These are phyloP conservation scores for Sturmia bella DNA, from an alignment of 2,888 invertebrate genomes.

Conservation along the genomic window DNA sequence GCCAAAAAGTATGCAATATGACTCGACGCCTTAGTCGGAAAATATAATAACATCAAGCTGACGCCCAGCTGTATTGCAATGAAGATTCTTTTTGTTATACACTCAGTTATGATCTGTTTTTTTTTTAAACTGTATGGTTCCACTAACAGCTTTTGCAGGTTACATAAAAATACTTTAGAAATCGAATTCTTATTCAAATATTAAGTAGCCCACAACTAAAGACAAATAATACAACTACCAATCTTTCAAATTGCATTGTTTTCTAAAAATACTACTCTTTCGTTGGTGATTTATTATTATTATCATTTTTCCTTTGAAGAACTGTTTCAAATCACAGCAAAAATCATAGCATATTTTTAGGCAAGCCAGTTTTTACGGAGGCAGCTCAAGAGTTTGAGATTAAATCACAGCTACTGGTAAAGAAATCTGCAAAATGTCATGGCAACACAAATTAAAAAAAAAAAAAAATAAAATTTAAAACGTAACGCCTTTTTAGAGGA, in stretches of 20 bases:
- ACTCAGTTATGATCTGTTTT: no score
- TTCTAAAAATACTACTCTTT: neutral
- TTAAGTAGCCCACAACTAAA: no score
- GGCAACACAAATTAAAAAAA: constrained; percentile 1
- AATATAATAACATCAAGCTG: no score
- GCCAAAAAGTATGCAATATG: no score
- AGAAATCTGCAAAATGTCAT: constrained; percentile 29
- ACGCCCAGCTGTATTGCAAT: no score
- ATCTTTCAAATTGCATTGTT: neutral
- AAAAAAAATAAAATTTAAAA: constrained; percentile 37
- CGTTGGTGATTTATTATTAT: neutral
- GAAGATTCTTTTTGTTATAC: no score
- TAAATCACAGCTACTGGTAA: constrained; percentile 14
- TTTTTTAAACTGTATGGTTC: no score
- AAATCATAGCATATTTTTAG: constrained; percentile 35
- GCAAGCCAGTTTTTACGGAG: constrained; percentile 4
- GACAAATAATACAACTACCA: no score
- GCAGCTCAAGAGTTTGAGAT: constrained; percentile 16
- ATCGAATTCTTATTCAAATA: no score
- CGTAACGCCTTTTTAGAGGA: constrained; percentile 64
- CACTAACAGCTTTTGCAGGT: no score
- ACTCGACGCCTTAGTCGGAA: no score
- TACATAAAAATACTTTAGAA: no score
- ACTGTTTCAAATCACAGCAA: constrained; percentile 27
- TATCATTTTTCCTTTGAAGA: neutral